Evolutionary conservation across 1,140 invertebrate genomes (phyloP).

Genomic region (Carcinoscorpius rotundicauda): DNA sequence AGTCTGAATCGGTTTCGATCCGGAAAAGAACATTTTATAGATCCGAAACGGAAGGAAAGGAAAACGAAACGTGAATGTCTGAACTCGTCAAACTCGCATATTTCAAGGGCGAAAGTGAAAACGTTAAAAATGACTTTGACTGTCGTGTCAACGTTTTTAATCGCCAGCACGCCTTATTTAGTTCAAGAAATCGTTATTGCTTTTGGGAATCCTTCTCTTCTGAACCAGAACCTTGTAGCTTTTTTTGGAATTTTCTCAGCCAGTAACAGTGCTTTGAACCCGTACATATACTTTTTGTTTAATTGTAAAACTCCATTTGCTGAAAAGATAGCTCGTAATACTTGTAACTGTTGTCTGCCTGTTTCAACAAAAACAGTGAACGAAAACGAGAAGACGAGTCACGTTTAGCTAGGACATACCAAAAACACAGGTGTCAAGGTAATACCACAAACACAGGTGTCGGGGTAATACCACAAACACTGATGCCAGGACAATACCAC

Average conservation of each 20-base stretch:
- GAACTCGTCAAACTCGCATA: not conserved
- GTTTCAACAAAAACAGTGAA: too few species aligned
- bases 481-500: too few species aligned
- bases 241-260: not conserved
- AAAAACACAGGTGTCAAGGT: too few species aligned
- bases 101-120: not conserved
- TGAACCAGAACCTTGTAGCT: slow-evolving; percentile 1
- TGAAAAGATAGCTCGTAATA: too few species aligned
- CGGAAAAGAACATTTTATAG: not conserved
- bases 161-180: not conserved
- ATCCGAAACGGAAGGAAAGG: too few species aligned
- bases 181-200: not conserved
- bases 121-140: slow-evolving; percentile 1
- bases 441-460: too few species aligned
- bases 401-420: too few species aligned
- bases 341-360: too few species aligned
- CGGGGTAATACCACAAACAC: too few species aligned
- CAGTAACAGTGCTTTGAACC: not conserved
- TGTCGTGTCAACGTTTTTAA: not conserved
- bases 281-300: not conserved
- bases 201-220: not conserved
- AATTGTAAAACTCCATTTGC: not conserved
- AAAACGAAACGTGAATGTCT: not conserved
- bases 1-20: not conserved
- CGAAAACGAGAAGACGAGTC: too few species aligned